A percentile compares a stretch with the other conserved stretches of the same genome.
Conservation (phyloP, 1,140 invertebrate species). For the Bombyx mandarina region DNA sequence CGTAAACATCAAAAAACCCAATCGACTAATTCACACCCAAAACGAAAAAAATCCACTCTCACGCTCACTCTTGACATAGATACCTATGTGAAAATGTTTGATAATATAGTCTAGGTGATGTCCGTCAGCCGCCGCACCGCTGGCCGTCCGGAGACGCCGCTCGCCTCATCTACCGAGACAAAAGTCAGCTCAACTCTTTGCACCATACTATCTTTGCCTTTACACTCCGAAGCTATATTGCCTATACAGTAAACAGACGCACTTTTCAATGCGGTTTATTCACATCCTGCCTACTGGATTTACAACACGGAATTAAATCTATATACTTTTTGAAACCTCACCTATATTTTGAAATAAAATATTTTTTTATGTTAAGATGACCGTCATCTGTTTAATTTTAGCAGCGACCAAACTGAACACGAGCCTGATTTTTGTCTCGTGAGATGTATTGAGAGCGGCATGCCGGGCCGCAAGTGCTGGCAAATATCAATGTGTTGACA, state of each 20-base stretch:
- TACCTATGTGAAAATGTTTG: constrained; percentile 70
- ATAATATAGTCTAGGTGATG: constrained; percentile 64
- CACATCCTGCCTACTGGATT: not conserved
- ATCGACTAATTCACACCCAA: constrained; percentile 69
- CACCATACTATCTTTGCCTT: constrained; percentile 9
- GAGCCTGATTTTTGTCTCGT: constrained; percentile 68
- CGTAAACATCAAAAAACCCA: constrained; percentile 69
- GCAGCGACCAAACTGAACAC: no score
- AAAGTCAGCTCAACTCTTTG: constrained; percentile 59
- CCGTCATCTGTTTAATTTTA: no score
- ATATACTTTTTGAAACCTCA: not conserved
- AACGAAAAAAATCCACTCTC: constrained; percentile 71
- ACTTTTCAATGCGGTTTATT: not conserved
- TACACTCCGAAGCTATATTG: not conserved
- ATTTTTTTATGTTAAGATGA: no score
- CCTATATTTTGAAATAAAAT: no score
- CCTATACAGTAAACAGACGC: not conserved
- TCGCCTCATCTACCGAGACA: constrained; percentile 69
- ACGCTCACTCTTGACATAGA: constrained; percentile 70
- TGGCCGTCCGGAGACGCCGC: constrained; percentile 51
- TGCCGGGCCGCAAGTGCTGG: constrained; percentile 60
- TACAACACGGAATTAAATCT: not conserved
- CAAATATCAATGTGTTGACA: constrained; percentile 64
- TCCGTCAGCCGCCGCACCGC: constrained; percentile 56
- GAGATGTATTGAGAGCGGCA: constrained; percentile 58